Evolutionary conservation across 1,140 invertebrate species (phyloP).

Genomic region (Vanessa atalanta): DNA sequence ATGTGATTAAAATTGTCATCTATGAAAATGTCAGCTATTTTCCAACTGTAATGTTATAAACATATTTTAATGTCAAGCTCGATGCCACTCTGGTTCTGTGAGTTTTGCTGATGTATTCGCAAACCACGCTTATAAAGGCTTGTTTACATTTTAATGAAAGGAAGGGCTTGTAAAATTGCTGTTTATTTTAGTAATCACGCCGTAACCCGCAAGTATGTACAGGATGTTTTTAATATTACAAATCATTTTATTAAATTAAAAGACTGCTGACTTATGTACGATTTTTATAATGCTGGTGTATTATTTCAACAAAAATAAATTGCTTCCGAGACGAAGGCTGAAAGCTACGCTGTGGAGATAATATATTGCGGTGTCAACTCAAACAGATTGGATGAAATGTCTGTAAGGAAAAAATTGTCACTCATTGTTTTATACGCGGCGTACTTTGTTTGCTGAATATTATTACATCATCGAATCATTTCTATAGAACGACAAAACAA

Average conservation of each 20-base stretch:
- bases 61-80: constrained; percentile 29
- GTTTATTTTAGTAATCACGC: constrained; percentile 49
- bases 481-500: not conserved
- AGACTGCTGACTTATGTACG: constrained; percentile 4
- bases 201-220: constrained; percentile 8
- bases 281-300: constrained; percentile 19
- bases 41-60: too few species aligned
- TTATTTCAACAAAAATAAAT: constrained; percentile 28
- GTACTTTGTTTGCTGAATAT: too few species aligned
- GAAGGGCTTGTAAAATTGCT: constrained; percentile 51
- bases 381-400: constrained; percentile 35
- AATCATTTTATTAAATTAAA: constrained; percentile 21
- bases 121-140: constrained; percentile 46
- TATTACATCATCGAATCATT: not conserved
- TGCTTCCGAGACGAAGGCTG: constrained; percentile 20
- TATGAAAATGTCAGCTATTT: too few species aligned
- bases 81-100: constrained; percentile 22
- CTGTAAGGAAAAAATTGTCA: constrained; percentile 32
- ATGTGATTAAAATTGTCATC: too few species aligned
- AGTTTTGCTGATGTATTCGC: constrained; percentile 30
- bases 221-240: constrained; percentile 2
- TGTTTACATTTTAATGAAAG: constrained; percentile 70
- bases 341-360: constrained; percentile 24
- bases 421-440: constrained; percentile 12
- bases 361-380: constrained; percentile 30